Conservation (phyloP, 1,140 invertebrate species). For the Papilio xuthus region DNA sequence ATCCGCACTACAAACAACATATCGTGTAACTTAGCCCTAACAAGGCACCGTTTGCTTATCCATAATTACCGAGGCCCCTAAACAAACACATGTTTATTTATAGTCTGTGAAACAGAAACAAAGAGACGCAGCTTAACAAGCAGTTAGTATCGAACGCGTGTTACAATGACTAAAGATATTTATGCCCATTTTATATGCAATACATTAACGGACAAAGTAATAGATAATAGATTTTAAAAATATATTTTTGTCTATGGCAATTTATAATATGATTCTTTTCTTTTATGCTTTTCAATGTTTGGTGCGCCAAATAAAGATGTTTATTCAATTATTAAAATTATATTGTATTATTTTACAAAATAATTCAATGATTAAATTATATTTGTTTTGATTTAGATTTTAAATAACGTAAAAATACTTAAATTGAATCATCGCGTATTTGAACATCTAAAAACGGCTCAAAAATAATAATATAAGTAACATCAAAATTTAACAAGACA, state of each 20-base stretch:
- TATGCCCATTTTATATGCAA: conserved; percentile 22
- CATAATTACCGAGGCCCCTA: conserved; percentile 56
- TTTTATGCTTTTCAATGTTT: no score
- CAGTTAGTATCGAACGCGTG: conserved; percentile 34
- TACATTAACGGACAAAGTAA: conserved; percentile 25
- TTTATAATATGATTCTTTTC: neutral
- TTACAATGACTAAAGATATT: conserved; percentile 33
- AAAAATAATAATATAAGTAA: no score
- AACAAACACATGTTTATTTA: conserved; percentile 46
- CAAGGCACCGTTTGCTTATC: conserved; percentile 47
- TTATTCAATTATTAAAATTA: no score
- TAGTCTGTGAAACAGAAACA: conserved; percentile 34
- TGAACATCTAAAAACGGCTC: no score
- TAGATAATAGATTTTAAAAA: conserved; percentile 20
- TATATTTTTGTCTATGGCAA: neutral
- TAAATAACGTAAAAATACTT: no score
- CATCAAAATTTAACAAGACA: no score
- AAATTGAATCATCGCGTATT: neutral
- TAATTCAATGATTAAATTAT: no score
- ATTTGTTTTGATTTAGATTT: no score
- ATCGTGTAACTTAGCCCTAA: conserved; percentile 34
- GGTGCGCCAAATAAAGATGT: no score
- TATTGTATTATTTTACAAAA: no score
- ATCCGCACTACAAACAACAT: conserved; percentile 24
- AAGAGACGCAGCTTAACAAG: conserved; percentile 36